These are phyloP conservation scores for Phyllotreta striolata DNA, from an alignment of 2,888 invertebrate species.

Conservation along the genomic window DNA sequence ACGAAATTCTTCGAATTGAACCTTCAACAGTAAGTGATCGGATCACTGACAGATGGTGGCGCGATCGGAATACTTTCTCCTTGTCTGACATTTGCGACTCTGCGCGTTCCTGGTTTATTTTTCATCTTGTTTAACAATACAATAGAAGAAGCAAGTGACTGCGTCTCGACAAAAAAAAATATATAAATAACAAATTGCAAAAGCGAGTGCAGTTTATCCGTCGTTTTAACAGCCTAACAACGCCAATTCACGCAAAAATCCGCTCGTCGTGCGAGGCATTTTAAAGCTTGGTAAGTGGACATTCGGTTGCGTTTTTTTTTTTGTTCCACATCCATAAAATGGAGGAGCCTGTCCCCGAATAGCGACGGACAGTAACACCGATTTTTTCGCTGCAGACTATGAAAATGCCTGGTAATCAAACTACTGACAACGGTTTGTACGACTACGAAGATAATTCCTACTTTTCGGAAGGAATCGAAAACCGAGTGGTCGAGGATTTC, in stretches of 20 bases:
- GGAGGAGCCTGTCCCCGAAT: constrained; percentile 46
- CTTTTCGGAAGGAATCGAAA: constrained; percentile 51
- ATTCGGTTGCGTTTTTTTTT: constrained; percentile 26
- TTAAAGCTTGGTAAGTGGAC: constrained; percentile 34
- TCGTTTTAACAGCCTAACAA: background rate
- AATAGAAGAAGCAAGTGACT: constrained; percentile 25
- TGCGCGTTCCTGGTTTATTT: constrained; percentile 12
- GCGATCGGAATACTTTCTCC: constrained; percentile 8
- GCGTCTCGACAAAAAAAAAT: constrained; percentile 22
- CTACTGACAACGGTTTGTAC: constrained; percentile 54
- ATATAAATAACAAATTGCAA: constrained; percentile 14
- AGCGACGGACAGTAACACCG: constrained; percentile 30
- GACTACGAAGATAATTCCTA: constrained; percentile 54
- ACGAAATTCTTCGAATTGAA: too few species aligned
- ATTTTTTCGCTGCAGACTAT: constrained; percentile 48
- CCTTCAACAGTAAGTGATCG: too few species aligned
- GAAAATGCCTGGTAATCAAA: constrained; percentile 56
- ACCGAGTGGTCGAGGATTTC: constrained; percentile 57
- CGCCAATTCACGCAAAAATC: background rate
- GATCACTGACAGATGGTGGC: too few species aligned
- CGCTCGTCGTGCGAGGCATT: constrained; percentile 28
- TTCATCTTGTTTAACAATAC: constrained; percentile 38
- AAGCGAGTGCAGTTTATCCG: constrained; percentile 1
- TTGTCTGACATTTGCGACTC: constrained; percentile 7
- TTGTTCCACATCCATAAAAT: constrained; percentile 47